These are phyloP conservation scores for Heterotilapia buettikoferi DNA, from an alignment of 2,113 vertebrate genomes.

Conservation along the genomic window DNA sequence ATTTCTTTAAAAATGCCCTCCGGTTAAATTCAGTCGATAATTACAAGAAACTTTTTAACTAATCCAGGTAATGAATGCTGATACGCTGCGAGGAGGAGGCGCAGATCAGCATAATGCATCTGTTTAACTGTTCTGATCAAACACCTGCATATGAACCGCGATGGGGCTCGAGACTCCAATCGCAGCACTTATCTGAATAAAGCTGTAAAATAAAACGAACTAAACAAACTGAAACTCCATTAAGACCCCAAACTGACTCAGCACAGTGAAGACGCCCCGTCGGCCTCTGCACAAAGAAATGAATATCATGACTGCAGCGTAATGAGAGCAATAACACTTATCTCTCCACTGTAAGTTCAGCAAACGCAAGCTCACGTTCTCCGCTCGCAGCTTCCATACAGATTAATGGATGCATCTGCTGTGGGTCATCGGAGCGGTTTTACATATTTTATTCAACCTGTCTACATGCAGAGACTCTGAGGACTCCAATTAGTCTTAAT, in stretches of 20 bases:
- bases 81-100: neutral
- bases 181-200: neutral
- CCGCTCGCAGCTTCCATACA: neutral
- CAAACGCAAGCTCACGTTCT: neutral
- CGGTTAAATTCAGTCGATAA: neutral
- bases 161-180: neutral
- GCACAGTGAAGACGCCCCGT: neutral
- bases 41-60: neutral
- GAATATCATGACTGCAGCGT: neutral
- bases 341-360: neutral
- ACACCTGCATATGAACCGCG: neutral
- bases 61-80: neutral
- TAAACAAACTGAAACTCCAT: conserved; percentile 6
- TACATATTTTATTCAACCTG: neutral
- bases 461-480: neutral
- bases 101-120: neutral
- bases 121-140: neutral
- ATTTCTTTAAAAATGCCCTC: neutral
- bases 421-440: neutral
- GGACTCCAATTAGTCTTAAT: neutral
- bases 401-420: neutral
- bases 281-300: neutral
- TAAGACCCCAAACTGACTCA: neutral
- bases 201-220: neutral
- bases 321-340: neutral